phyloP scores from a whole-genome alignment of 1,140 invertebrate genomes.

The Euura saliciscinereae region DNA sequence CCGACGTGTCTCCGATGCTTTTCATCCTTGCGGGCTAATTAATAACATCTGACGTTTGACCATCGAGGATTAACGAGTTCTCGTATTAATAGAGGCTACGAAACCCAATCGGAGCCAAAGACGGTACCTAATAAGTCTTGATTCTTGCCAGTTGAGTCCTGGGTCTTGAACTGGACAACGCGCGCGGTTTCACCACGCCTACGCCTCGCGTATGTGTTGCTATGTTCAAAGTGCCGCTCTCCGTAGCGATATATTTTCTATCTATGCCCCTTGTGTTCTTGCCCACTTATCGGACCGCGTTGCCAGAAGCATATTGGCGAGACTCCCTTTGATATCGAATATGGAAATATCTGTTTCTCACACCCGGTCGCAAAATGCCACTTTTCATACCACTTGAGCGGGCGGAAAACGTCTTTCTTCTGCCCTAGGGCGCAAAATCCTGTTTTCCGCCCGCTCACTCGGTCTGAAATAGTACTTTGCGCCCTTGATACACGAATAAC shows the following conservation, averaged over 20 bases:
- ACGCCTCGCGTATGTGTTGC: conserved; percentile 32
- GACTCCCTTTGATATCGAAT: too few species aligned
- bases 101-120: conserved; percentile 32
- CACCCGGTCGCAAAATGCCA: too few species aligned
- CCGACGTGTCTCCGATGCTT: background rate
- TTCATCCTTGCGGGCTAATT: background rate
- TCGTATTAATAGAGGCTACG: conserved; percentile 29
- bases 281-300: too few species aligned
- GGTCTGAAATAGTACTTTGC: too few species aligned
- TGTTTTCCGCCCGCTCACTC: too few species aligned
- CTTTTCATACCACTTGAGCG: too few species aligned
- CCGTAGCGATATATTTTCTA: conserved; percentile 36
- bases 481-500: too few species aligned
- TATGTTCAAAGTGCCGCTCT: conserved; percentile 38
- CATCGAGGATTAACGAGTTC: conserved; percentile 25
- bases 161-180: background rate
- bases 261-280: conserved; percentile 9
- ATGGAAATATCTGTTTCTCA: too few species aligned
- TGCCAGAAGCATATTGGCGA: too few species aligned
- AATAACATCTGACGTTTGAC: conserved; percentile 3
- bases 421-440: too few species aligned
- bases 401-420: too few species aligned
- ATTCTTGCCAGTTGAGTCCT: background rate
- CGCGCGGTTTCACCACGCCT: conserved; percentile 17
- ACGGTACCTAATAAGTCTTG: conserved; percentile 47